Base-by-base conservation (phyloP, 2,113 vertebrate genomes). In the Albula glossodonta region DNA sequence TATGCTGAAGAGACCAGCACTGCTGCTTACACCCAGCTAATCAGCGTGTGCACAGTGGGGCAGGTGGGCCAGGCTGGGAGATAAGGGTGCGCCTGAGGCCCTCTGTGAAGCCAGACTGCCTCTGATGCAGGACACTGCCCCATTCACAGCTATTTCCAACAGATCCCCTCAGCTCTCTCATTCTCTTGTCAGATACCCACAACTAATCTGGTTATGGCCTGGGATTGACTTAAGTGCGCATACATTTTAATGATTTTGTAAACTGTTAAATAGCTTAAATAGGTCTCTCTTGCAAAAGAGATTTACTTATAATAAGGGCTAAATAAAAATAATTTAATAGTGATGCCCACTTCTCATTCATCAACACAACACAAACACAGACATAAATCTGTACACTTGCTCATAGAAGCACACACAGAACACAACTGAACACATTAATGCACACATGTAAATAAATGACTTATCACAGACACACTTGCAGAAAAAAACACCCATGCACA, bases 11-110 rank as follows among this genome's bases (percentile, higher is more conserved):
- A 57, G 56, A n/a, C 63, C 53, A 80, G n/a, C 66, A 86, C 60
- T 60, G 50, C 41, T 22, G 80, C 78, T 53, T 60, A 86, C 87
- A 87, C n/a, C 31, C 81, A 78, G 56, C 88, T 89, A 91, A 90
- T 91, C 90, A 60, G 74, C 83, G 78, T 78, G 49, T n/a, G 51
- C 87, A 52, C 90, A 90, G 74, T 19, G 53, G 6, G 25, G 57
- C 60, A 84, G 60, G 19, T 52, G 9, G 12, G 83, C 63, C 19
- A 49, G 13, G 82, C 7, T 41, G 48, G 2, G 56, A 87, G 90
- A 91, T 90, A 89, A 90, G 85, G 80, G 80, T 19, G 3, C 31
- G 9, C 12, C 51, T 13, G 13, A 19, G 70, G n/a, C 57, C 81
- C 83, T 82, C 60, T 51, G 53, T 13, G 49, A 52, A 48, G 56